Percentiles rank a stretch among this genome's conserved stretches.
phyloP scores from a whole-genome alignment of 2,113 vertebrate species.

The Rhodinocichla rosea region DNA sequence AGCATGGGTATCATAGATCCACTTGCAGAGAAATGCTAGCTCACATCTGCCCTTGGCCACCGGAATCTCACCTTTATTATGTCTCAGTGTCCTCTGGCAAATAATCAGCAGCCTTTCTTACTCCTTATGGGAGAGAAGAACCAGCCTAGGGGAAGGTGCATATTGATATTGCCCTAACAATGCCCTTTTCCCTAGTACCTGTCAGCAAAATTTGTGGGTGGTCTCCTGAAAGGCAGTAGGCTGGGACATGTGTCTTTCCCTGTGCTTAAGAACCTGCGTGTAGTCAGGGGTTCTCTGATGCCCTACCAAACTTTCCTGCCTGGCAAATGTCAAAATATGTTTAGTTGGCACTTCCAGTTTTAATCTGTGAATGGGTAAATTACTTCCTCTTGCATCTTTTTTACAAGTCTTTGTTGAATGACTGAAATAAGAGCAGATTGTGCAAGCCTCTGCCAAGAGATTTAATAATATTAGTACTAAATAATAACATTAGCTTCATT shows the following conservation, averaged over 20 bases:
- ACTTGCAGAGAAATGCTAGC: background rate
- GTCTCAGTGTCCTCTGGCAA: background rate
- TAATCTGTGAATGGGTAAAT: slow-evolving; percentile 53
- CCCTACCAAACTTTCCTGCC: slow-evolving; percentile 1
- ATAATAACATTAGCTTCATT: slow-evolving; percentile 45
- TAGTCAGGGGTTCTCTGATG: background rate
- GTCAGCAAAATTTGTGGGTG: background rate
- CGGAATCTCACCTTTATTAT: background rate
- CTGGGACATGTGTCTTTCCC: background rate
- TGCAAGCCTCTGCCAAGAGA: slow-evolving; percentile 42
- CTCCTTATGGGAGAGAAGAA: background rate
- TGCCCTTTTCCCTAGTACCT: background rate
- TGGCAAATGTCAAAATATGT: slow-evolving; percentile 46
- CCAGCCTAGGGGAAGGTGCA: background rate
- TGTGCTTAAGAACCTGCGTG: background rate
- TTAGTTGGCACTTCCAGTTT: slow-evolving; percentile 49
- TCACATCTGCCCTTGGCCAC: background rate
- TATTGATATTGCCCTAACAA: background rate
- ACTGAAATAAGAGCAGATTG: slow-evolving; percentile 46
- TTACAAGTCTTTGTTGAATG: slow-evolving; percentile 43
- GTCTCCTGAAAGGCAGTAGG: background rate
- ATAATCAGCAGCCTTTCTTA: background rate
- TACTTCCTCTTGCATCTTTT: slow-evolving; percentile 53
- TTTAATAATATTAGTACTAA: slow-evolving; percentile 60
- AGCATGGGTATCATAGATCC: background rate